Evolutionary conservation across 2,797 vertebrate species (phyloP), one percentile per base, ranked within the genome.

Genomic region (Lycodopsis pacificus): DNA sequence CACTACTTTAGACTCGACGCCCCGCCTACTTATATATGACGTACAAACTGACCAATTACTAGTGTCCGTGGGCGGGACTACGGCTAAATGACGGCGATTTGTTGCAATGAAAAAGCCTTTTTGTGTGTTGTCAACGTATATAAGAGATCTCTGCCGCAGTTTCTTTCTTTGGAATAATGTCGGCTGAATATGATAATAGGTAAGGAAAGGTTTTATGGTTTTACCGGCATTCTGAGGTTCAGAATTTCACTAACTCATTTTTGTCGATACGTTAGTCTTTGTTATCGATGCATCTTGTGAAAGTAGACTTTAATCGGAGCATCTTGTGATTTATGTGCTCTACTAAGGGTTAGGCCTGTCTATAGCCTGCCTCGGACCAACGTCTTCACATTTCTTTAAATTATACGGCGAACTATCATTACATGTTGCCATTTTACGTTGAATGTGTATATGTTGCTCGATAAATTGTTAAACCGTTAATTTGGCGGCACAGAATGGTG

Each of bases 111-210:
- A 51, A 73, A 64, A 4, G 27, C 71, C 17, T 53, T 77, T 17
- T 56, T 82, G 65, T 75, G 69, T 78, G 65, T 82, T 81, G 84
- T 87, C 80, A 82, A 78, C 87, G 82, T 95, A 96, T 95, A 95
- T 91, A 95, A 94, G 76, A 89, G 85, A 91, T 94, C 93, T 94
- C 91, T 93, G 88, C 91, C 90, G 79, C 90, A 83, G 76, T 84
- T 77, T 94, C 93, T 93, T 93, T 93, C 94, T 95, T 95, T 95
- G 95, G 92, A 90, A 96, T 93, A 94, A 96, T 96, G 95, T 96
- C 95, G 93, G 95, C 95, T 80, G 92, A 95, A 90, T 94, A 94
- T 94, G 95, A 95, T 73, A 93, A 95, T 87, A 95, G 95, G 95
- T 96, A 89, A 95, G 94, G 32, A 58, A 14, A 0, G 0, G 8